Evolutionary conservation across 35 echinoderm and acorn worm species (phyloP), one percentile per base, ranked within the genome.

Genomic region (Amphiura filiformis): DNA sequence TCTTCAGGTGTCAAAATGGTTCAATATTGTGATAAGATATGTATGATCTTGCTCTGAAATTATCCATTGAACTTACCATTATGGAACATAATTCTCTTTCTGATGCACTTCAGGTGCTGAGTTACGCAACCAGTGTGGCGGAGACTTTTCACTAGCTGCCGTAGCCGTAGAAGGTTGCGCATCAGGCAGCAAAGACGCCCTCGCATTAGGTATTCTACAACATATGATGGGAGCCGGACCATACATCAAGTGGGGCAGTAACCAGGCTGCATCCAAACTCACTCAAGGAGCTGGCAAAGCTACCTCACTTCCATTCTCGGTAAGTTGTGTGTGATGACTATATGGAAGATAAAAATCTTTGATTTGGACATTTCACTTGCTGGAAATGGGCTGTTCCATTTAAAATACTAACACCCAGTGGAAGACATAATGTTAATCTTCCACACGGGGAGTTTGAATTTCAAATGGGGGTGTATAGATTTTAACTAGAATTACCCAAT

Each of bases 171-270:
- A 99, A 76, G 93, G 96, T 33, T 84, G 87, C 34, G 77, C 35
- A 11, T 80, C 89, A n/a, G 40, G 61, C 18, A 94, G 90, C 76
- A 87, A 99, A 36, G 96, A 99, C 36, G 57, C 92, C 1, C 83
- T 99, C 0, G 81, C 86, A 47, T 52, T 86, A 0, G 93, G 90
- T 31, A 57, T 94, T 38, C 57, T 99, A 65, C 96, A 94, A 56
- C 90, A 94, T 22, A 37, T 94, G 83, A 86, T 99, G 87, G 92
- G 92, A 36, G 78, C 61, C 14, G 85, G 82, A 34, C 96, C 90
- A 32, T 92, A 90, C 81, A 80, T 99, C 78, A 99, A 99, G 81
- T 82, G 93, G 76, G 96, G 96, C 39, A 95, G 89, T 75, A 85
- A 92, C 37, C 31, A 92, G 30, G 89, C 96, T 22, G 87, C 96